Evolutionary conservation across 2,113 vertebrate species (phyloP).

Genomic region (Pachypanchax playfairii): DNA sequence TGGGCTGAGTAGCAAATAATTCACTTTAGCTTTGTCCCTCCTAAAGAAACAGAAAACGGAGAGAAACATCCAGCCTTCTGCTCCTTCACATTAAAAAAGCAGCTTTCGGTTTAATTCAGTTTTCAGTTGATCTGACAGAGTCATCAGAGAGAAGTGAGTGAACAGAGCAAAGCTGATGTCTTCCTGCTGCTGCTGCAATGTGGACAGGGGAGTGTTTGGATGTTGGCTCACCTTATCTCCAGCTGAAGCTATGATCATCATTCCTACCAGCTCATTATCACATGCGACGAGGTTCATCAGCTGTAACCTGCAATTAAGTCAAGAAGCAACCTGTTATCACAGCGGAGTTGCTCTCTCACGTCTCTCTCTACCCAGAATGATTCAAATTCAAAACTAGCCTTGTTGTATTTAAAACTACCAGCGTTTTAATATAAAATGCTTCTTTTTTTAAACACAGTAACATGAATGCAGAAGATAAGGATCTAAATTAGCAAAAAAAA

Average conservation of each 20-base stretch:
- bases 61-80: conserved; percentile 27
- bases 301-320: conserved; percentile 53
- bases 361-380: neutral
- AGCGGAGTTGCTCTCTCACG: conserved; percentile 23
- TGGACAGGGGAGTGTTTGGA: conserved; percentile 30
- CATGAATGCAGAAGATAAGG: too few relatives aligned
- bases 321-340: conserved; percentile 56
- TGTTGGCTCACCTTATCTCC: conserved; percentile 51
- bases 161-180: conserved; percentile 32
- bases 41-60: conserved; percentile 43
- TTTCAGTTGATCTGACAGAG: conserved; percentile 41
- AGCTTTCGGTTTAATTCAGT: conserved; percentile 58
- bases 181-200: conserved; percentile 35
- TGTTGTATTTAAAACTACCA: too few relatives aligned
- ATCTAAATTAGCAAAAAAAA: too few relatives aligned
- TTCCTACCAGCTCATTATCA: conserved; percentile 53
- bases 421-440: too few relatives aligned
- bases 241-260: conserved; percentile 59
- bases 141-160: conserved; percentile 29
- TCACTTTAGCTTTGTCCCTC: conserved; percentile 59
- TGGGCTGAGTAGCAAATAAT: conserved; percentile 60
- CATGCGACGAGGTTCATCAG: conserved; percentile 57
- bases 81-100: conserved; percentile 18
- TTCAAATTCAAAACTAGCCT: too few relatives aligned
- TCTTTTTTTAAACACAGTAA: too few relatives aligned